These are phyloP conservation scores for Penaeus vannamei DNA, from an alignment of 1,140 invertebrate species.

Conservation along the genomic window DNA sequence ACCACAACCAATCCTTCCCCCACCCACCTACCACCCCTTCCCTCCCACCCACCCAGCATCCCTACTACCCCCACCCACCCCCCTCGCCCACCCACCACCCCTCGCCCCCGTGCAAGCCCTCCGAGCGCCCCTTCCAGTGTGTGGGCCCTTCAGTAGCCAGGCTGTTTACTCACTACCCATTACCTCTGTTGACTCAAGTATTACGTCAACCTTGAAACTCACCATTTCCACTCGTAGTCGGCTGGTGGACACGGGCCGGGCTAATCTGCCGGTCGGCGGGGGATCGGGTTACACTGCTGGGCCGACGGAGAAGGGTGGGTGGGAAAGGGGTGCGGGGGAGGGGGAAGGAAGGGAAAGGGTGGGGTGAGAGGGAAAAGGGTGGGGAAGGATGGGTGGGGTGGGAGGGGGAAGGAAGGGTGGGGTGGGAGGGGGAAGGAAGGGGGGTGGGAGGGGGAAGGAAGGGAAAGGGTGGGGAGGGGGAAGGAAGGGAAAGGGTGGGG, in stretches of 20 bases:
- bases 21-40: no score
- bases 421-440: neutral
- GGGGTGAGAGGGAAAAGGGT: neutral
- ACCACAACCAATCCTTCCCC: no score
- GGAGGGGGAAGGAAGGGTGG: neutral
- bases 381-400: neutral
- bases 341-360: neutral
- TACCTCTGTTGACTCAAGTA: slow-evolving; percentile 64
- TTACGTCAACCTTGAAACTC: slow-evolving; percentile 62
- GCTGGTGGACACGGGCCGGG: slow-evolving; percentile 60
- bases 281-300: slow-evolving; percentile 60
- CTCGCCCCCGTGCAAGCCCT: no score
- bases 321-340: neutral
- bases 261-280: slow-evolving; percentile 52
- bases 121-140: neutral
- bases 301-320: neutral
- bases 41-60: no score
- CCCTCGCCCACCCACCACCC: no score
- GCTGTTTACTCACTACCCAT: slow-evolving; percentile 56
- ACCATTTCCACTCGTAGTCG: slow-evolving; percentile 48
- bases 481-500: neutral
- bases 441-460: neutral
- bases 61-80: no score
- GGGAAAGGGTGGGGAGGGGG: neutral
- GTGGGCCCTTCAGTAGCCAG: slow-evolving; percentile 52